These are phyloP conservation scores for Gambusia yucatana DNA, from an alignment of 2,797 vertebrate species.

Conservation along the genomic window DNA sequence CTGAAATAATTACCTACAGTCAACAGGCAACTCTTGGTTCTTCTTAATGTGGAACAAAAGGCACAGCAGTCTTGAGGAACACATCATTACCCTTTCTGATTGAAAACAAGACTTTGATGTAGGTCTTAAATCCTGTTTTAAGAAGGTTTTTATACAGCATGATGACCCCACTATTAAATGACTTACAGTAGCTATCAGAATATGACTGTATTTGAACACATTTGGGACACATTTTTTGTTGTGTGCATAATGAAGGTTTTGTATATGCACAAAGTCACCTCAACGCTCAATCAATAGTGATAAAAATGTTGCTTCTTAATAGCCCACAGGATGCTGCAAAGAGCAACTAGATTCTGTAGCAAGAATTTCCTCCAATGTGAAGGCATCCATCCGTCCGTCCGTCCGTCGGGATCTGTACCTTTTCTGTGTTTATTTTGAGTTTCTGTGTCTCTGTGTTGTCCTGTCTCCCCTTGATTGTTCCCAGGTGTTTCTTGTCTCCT, in stretches of 20 bases:
- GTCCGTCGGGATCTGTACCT: no score
- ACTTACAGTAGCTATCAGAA: background rate
- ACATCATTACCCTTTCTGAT: background rate
- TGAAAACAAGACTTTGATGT: background rate
- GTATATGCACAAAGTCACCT: no score
- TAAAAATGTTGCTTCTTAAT: no score
- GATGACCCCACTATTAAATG: background rate
- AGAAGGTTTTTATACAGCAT: background rate
- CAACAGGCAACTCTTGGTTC: slow-evolving; percentile 21
- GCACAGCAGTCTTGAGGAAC: background rate
- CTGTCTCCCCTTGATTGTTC: no score
- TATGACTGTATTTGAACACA: background rate
- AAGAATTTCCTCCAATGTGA: background rate
- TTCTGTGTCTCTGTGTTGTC: no score
- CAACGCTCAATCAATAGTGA: no score
- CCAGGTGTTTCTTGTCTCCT: no score
- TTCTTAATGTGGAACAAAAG: background rate
- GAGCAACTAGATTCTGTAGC: background rate
- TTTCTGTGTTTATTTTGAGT: no score
- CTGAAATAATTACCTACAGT: slow-evolving; percentile 33
- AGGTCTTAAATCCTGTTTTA: background rate
- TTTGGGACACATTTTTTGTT: background rate
- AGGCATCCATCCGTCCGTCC: no score
- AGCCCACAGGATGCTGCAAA: no score
- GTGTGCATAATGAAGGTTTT: background rate